Evolutionary conservation across 2,113 vertebrate genomes (phyloP), one percentile per base, ranked within the genome.

Genomic region (Pimephales promelas): DNA sequence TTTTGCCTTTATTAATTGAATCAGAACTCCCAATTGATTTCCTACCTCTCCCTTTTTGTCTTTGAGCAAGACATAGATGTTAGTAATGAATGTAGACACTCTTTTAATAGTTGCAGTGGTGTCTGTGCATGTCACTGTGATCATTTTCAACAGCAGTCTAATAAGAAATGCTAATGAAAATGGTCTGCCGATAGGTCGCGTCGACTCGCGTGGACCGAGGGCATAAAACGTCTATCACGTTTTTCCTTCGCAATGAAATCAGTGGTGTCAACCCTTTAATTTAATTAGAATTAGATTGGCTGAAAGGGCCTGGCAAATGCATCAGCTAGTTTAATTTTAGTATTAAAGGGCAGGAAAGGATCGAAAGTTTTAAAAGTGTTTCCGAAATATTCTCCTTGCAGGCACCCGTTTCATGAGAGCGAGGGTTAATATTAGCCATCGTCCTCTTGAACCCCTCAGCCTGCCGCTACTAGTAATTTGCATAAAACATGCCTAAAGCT

Each of bases 1-100:
- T 73, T 84, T 85, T 81, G 24, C 68, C 43, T 79, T 36, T 59
- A 31, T 66, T 89, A 81, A 86, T 86, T 87, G 52, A 85, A 89
- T 79, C 78, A 36, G 56, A 49, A 66, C 68, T 45, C 72, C 64
- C 49, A 11, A 57, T 26, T 64, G 40, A 82, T 81, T 74, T 75
- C 31, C 49, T 57, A 16, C 62, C 20, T 31, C 9, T 43, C 3
- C n/a, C 2, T 26, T 14, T 66, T 28, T 9, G 14, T 47, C 26
- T 76, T 28, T 79, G 76, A 40, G 20, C 64, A 31, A 16, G 45
- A 22, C 24, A 45, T 10, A 28, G 52, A 24, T n/a, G 22, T 56
- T 82, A 43, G 3, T 62, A 64, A 74, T 85, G 31, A 81, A 85
- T 56, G 56, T 36, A 61, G 76, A 73, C 66, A 79, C 43, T 36